Base-by-base conservation (phyloP, 2,113 vertebrate genomes). In the Sceloporus undulatus region DNA sequence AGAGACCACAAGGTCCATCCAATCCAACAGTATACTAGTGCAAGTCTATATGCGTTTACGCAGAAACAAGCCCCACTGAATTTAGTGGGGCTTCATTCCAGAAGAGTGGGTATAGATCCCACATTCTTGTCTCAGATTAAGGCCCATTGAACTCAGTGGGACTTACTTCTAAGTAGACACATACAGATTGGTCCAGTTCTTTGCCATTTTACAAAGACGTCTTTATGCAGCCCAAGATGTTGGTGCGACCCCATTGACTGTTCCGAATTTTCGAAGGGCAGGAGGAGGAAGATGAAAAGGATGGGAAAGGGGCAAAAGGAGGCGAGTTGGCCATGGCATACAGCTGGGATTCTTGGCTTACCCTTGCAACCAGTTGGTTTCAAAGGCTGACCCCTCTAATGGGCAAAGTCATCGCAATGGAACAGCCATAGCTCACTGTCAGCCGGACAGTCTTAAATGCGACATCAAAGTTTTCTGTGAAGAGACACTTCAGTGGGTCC, bases 181-280 rank as follows among this genome's bases (percentile, higher is more conserved):
- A 68, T 19, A 68, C 21, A 68, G 65, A 0, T 0, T 34, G 77
- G 0, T 0, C 2, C 0, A 5, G 3, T 19, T 3, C 48, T 59
- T 25, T 68, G 5, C 23, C 65, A 68, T 68, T 68, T 68, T 13
- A 68, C 65, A 68, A 68, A 68, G 21, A 62, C 7, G 65, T 34
- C 14, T 38, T 75, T 75, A 34, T 40, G 7, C 1, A 14, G 5
- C 18, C 34, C 16, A 38, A 40, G n/a, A 2, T 75, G 10, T 38
- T 34, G 14, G 34, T 40, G 16, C 34, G 40, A 73, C n/a, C n/a
- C 5, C 13, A 16, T 62, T 52, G 54, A 16, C 0, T 9, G 18
- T 62, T 1, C 59, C 54, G 54, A 52, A 6, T 1, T 59, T 3
- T 62, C 0, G 65, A 9, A 4, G 0, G 56, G 11, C 6, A 0